phyloP scores from a whole-genome alignment of 2,888 invertebrate genomes.

The Papilio elwesi region DNA sequence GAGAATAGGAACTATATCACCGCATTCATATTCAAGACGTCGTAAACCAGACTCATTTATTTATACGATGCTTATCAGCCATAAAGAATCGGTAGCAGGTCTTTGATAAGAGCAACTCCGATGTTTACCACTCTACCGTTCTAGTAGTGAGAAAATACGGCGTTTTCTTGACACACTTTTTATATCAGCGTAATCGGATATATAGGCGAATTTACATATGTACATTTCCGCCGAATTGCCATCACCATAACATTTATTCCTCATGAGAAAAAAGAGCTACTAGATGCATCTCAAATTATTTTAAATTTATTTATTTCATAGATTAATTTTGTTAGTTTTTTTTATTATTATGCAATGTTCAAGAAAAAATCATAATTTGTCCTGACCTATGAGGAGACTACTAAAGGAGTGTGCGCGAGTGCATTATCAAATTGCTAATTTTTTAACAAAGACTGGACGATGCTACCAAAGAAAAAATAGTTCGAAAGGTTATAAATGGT shows the following conservation, averaged over 20 bases:
- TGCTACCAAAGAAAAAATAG: too few species aligned
- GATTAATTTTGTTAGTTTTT: too few species aligned
- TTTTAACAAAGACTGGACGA: too few species aligned
- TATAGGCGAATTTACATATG: background rate
- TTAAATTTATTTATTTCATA: too few species aligned
- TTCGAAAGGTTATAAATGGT: too few species aligned
- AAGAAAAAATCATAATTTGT: too few species aligned
- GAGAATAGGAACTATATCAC: background rate
- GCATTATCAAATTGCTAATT: too few species aligned
- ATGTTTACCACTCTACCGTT: constrained; percentile 9
- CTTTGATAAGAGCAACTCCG: constrained; percentile 44
- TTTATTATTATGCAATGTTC: too few species aligned
- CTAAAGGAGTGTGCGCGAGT: too few species aligned
- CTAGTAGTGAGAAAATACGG: constrained; percentile 46
- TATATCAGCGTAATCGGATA: constrained; percentile 12
- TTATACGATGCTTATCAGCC: constrained; percentile 49
- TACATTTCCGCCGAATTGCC: too few species aligned
- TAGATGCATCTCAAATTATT: background rate
- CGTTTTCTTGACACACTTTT: constrained; percentile 50
- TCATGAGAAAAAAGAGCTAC: background rate
- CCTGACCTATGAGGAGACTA: too few species aligned
- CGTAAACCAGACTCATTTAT: constrained; percentile 34
- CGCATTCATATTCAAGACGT: constrained; percentile 3
- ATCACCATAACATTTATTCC: too few species aligned
- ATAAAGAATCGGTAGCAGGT: constrained; percentile 51